phyloP scores from a whole-genome alignment of 2,113 vertebrate genomes.

The Capreolus pygargus region DNA sequence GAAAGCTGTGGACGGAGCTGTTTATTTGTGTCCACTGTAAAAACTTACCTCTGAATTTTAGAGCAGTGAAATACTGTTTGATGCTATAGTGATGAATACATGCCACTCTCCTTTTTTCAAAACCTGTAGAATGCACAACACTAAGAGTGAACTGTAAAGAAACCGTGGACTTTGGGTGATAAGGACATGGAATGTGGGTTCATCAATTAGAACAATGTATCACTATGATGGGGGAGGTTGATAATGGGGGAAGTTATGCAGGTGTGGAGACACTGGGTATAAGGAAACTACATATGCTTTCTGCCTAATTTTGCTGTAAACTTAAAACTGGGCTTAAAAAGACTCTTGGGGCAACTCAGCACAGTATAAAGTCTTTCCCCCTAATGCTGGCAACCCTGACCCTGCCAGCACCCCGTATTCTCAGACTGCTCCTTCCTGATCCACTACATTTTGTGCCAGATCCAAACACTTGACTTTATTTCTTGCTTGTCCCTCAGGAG shows the following conservation, averaged over 20 bases:
- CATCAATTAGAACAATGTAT: background rate
- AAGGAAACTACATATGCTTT: background rate
- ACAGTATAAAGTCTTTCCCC: background rate
- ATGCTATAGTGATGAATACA: background rate
- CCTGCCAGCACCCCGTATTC: fast-evolving
- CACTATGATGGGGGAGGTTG: background rate
- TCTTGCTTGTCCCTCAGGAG: background rate
- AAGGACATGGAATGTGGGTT: background rate
- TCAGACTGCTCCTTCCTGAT: background rate
- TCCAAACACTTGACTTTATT: background rate
- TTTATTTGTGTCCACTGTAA: background rate
- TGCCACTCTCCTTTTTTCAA: background rate
- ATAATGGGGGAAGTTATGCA: background rate
- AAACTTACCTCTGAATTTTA: background rate
- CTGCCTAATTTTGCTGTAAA: background rate
- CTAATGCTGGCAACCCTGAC: fast-evolving
- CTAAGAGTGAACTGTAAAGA: background rate
- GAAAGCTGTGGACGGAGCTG: background rate
- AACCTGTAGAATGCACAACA: background rate
- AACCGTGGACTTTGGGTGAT: background rate
- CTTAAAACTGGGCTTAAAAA: background rate
- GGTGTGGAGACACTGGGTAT: too few species aligned
- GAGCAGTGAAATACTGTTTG: background rate
- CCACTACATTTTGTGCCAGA: background rate
- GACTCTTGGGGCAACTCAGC: background rate